phyloP scores from a whole-genome alignment of 2,888 invertebrate genomes.

The Pegoplata infirma region DNA sequence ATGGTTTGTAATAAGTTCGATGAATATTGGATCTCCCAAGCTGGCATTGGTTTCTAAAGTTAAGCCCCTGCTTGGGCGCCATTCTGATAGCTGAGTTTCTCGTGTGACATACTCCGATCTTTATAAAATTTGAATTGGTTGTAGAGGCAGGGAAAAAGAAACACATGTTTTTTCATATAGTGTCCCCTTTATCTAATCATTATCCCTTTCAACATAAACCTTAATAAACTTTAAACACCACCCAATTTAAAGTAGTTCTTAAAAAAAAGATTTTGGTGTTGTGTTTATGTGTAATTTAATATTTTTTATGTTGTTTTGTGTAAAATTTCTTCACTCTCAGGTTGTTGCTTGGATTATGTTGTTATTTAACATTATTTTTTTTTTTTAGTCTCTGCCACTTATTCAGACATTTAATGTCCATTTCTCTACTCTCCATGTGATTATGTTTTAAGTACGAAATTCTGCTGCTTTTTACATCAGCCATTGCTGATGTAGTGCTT shows the following conservation, averaged over 20 bases:
- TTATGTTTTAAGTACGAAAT: constrained; percentile 2
- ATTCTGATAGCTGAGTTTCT: too few relatives aligned
- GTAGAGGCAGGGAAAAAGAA: too few relatives aligned
- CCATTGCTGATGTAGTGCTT: constrained; percentile 5
- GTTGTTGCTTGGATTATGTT: constrained; percentile 23
- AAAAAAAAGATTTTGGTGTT: not conserved
- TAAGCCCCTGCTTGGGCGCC: too few relatives aligned
- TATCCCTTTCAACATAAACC: too few relatives aligned
- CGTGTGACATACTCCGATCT: too few relatives aligned
- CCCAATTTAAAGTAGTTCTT: not conserved
- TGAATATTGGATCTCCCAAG: too few relatives aligned
- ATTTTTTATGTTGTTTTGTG: constrained; percentile 20
- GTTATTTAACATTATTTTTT: not conserved
- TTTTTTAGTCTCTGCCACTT: constrained; percentile 16
- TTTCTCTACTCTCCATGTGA: not conserved
- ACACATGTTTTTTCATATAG: too few relatives aligned
- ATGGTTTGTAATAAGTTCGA: too few relatives aligned
- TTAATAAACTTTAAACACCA: not conserved
- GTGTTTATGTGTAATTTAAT: constrained; percentile 25
- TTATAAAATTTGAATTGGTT: too few relatives aligned
- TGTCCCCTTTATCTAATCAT: too few relatives aligned
- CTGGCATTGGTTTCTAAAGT: too few relatives aligned
- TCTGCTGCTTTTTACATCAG: not conserved
- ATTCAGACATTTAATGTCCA: constrained; percentile 28
- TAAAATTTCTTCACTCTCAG: constrained; percentile 19